Evolutionary conservation across 1,140 invertebrate species (phyloP), one percentile per base, ranked within the genome.

Genomic region (Cydia fagiglandana): DNA sequence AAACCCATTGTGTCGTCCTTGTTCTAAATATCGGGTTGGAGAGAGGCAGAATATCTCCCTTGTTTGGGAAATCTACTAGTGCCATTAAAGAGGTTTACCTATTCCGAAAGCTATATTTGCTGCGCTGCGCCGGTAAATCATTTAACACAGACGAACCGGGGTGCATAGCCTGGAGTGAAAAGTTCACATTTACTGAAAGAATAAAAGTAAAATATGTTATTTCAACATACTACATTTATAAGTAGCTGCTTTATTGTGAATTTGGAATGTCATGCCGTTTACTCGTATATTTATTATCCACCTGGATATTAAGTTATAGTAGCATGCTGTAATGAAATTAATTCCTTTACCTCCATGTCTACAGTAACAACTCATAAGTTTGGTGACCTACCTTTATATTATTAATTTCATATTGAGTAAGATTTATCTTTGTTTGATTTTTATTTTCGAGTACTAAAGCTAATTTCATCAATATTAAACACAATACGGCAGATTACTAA

Each of bases 101-200:
- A 34, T 41, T 73, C 38, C 17, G 73, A 78, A 82, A 83, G 84
- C 76, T 84, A 78, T 85, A 84, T 81, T 84, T 78, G 34, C 85
- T 83, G 83, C 88, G 84, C 77, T 78, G 85, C 84, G 86, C 84
- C 82, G 78, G 83, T 91, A 91, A 90, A 91, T 90, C 89, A 91
- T 87, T 90, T 90, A 88, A 84, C 82, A 79, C 82, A 81, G 81
- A 86, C 84, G 77, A 81, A 76, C 77, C 79, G 77, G 79, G 79
- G 77, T 66, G 74, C 75, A 79, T 75, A 61, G 81, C 85, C 82
- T 45, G 38, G 30, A n/a, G 66, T 80, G 84, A 85, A 84, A 84
- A 88, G 80, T 84, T 86, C 79, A 88, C 86, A 87, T 88, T 88
- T 85, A 83, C 86, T 85, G 30, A 77, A 84, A 86, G 84, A 87